Base-by-base conservation (phyloP, 2,888 invertebrate species). In the Epistrophe eligans region DNA sequence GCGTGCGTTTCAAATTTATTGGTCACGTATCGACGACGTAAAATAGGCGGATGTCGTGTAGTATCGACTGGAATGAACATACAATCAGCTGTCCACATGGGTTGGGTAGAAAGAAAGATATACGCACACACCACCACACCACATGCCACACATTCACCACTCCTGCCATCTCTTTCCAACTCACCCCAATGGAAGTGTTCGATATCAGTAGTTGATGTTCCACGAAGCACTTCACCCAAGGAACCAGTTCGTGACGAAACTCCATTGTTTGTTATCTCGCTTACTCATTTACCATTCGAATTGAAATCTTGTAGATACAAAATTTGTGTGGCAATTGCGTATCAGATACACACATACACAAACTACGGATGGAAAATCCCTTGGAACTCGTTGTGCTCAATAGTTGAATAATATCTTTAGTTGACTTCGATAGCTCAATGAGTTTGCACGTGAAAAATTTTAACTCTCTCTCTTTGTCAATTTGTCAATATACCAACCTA, bases 401-500 rank as follows among this genome's bases (percentile, higher is more conserved):
- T 88, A 84, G 88, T 88, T 84, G 84, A 84, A 90, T 91, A 92
- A 92, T 93, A 92, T 92, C 92, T 92, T 93, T 93, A 93, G 93
- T 93, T 93, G 91, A 93, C 92, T 93, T 92, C 92, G 93, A 93
- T 93, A 92, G 92, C 93, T 93, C 93, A 91, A 91, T 91, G 92
- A 92, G 93, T 93, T 91, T 92, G 90, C 92, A 93, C 93, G 93
- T 92, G 92, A 91, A 90, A 89, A 91, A 90, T 90, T 91, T 90
- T 90, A 90, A 90, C 89, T 88, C 88, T 88, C 82, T 84, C 89
- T 89, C 88, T 88, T 67, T 88, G 88, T 89, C 89, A 89, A 88
- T 88, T 88, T 88, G 82, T 88, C 79, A 84, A 50, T 66, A 48
- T 66, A 66, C 66, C 67, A 24, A 24, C 24, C 24, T 35, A 43